Conservation (phyloP, 1,140 invertebrate species). For the Bombus impatiens region DNA sequence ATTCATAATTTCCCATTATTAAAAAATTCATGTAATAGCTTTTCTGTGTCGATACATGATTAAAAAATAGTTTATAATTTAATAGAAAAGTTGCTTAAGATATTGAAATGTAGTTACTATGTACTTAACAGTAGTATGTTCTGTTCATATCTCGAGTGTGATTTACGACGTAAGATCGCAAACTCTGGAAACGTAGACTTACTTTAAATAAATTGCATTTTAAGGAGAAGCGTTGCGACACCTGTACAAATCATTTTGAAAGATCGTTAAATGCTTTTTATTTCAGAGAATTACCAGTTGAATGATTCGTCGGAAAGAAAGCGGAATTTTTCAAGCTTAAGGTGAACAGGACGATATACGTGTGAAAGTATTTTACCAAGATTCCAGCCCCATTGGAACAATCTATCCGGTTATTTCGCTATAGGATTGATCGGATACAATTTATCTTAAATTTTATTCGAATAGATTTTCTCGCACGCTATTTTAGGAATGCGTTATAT, state of each 20-base stretch:
- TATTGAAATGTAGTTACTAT: background rate
- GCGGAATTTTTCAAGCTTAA: constrained; percentile 63
- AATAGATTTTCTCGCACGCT: constrained; percentile 7
- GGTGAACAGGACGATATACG: constrained; percentile 15
- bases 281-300: constrained; percentile 29
- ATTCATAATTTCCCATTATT: background rate
- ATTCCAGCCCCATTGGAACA: constrained; percentile 49
- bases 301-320: constrained; percentile 56
- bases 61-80: background rate
- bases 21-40: background rate
- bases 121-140: too few species aligned
- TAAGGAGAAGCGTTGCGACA: too few species aligned
- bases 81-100: background rate
- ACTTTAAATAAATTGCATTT: background rate
- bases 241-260: background rate
- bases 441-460: constrained; percentile 60
- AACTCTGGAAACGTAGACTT: background rate
- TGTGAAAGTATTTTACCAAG: constrained; percentile 37
- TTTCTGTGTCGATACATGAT: background rate
- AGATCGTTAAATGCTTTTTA: background rate
- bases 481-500: background rate
- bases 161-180: background rate
- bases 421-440: constrained; percentile 45
- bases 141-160: too few species aligned
- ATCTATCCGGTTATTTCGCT: constrained; percentile 51